Evolutionary conservation across 2,113 vertebrate genomes (phyloP), one percentile per base, ranked within the genome.

Genomic region (Maccullochella peelii): DNA sequence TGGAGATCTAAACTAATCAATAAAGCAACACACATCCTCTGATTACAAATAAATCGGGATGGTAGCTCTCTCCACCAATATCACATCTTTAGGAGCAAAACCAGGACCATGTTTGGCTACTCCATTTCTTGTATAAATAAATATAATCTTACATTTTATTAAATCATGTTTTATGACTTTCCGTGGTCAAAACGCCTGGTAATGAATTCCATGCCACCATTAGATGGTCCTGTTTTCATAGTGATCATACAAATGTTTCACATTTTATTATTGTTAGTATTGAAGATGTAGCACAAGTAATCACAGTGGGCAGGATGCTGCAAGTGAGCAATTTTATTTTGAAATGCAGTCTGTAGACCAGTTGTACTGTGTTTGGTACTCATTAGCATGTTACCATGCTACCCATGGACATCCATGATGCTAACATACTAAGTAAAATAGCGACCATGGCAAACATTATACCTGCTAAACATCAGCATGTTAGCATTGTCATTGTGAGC

Each of bases 241-340:
- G 12, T n/a, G 18, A 49, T 63, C 15, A 25, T 62, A 62, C 1
- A n/a, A 75, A 20, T 62, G 11, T 52, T 38, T 3, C 21, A 40
- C 33, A 18, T 25, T 62, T 61, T 21, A 15, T 42, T 47, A 36
- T n/a, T 36, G 20, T n/a, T 25, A 10, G 20, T 52, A 38, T 18
- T 55, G 23, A 40, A 38, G 50, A 25, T 16, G 14, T n/a, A 72
- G 12, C 7, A 8, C 12, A 15, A 54, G 11, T 38, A 16, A 55
- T 40, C 18, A 38, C 23, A 67, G 42, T 30, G 38, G 33, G 18
- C 44, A 33, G 25, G n/a, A 68, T 18, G 47, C 18, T 50, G 38
- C 15, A 74, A 49, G n/a, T n/a, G n/a, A n/a, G 10, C 14, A 9
- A 20, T 73, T 73, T 21, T 12, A 58, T 59, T 73, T 73, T 75